These are phyloP conservation scores for Leptinotarsa undecemlineata DNA, from an alignment of 1,140 invertebrate genomes.

Conservation along the genomic window DNA sequence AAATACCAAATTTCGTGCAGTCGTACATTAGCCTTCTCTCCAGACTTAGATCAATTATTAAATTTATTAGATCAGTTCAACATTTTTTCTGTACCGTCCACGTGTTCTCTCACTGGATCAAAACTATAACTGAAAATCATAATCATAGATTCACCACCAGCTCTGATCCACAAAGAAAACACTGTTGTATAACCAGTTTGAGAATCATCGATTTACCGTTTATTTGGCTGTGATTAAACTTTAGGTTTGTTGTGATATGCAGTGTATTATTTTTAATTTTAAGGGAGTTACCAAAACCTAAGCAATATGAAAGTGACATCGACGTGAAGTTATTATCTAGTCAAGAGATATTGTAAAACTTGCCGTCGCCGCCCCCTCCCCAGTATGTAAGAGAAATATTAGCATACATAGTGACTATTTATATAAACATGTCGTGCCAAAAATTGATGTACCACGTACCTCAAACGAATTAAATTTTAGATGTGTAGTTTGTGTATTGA, in stretches of 20 bases:
- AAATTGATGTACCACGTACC: slow-evolving; percentile 23
- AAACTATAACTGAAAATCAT: neutral
- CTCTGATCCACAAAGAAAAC: neutral
- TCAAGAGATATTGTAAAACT: slow-evolving; percentile 32
- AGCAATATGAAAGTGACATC: slow-evolving; percentile 36
- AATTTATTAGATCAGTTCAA: neutral
- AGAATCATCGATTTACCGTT: slow-evolving; percentile 38
- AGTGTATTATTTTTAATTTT: slow-evolving; percentile 41
- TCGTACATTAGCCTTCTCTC: too few relatives aligned
- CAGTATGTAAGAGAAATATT: slow-evolving; percentile 52
- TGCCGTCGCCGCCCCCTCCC: slow-evolving; percentile 20
- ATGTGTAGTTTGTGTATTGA: slow-evolving; percentile 24
- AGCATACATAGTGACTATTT: slow-evolving; percentile 29
- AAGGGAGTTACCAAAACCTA: slow-evolving; percentile 44
- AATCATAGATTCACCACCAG: neutral
- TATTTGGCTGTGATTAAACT: slow-evolving; percentile 46
- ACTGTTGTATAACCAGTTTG: slow-evolving; percentile 32
- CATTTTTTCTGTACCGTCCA: slow-evolving; percentile 33
- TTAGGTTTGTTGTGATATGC: slow-evolving; percentile 45
- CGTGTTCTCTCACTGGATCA: neutral
- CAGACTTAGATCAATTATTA: too few relatives aligned
- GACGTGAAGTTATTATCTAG: slow-evolving; percentile 37
- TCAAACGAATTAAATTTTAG: slow-evolving; percentile 33
- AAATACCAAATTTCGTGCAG: too few relatives aligned
- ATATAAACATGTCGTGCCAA: slow-evolving; percentile 15